phyloP scores from a whole-genome alignment of 2,797 vertebrate genomes.

The Characodon lateralis region DNA sequence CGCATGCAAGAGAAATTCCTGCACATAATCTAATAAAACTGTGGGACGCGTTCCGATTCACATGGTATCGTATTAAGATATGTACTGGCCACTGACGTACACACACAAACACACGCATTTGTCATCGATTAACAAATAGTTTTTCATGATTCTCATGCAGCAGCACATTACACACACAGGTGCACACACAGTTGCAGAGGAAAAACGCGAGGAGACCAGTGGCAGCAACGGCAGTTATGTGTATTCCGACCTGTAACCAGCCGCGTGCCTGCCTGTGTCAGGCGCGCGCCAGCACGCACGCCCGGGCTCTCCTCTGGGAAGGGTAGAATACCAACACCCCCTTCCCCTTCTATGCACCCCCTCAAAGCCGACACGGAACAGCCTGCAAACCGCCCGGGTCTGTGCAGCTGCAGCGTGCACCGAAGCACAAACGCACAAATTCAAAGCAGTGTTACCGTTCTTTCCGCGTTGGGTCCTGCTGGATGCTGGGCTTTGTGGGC shows the following conservation, averaged over 20 bases:
- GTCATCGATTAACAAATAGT: slow-evolving; percentile 56
- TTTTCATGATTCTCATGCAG: slow-evolving; percentile 50
- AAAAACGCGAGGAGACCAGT: slow-evolving; percentile 3
- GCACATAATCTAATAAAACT: slow-evolving; percentile 7
- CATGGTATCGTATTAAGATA: slow-evolving; percentile 1
- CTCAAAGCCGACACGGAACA: slow-evolving; percentile 42
- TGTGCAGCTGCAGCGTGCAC: slow-evolving; percentile 56
- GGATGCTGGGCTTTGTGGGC: slow-evolving; percentile 98
- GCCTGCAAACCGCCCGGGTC: slow-evolving; percentile 18
- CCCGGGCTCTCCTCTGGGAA: slow-evolving; percentile 61
- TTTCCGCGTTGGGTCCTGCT: slow-evolving; percentile 97
- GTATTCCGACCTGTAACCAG: slow-evolving; percentile 78
- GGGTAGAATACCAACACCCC: slow-evolving; percentile 61
- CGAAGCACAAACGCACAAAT: slow-evolving; percentile 20
- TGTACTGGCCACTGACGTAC: not conserved
- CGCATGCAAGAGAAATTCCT: not conserved
- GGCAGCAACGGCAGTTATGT: slow-evolving; percentile 31
- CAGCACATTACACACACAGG: slow-evolving; percentile 28
- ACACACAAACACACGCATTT: slow-evolving; percentile 25
- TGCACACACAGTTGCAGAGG: slow-evolving; percentile 24
- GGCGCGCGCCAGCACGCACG: slow-evolving; percentile 23
- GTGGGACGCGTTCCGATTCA: slow-evolving; percentile 5
- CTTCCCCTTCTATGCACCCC: slow-evolving; percentile 48
- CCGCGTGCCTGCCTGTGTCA: slow-evolving; percentile 40
- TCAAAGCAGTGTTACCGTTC: slow-evolving; percentile 90